Conservation (phyloP, 2,888 invertebrate species). For the Xiphydria camelus region DNA sequence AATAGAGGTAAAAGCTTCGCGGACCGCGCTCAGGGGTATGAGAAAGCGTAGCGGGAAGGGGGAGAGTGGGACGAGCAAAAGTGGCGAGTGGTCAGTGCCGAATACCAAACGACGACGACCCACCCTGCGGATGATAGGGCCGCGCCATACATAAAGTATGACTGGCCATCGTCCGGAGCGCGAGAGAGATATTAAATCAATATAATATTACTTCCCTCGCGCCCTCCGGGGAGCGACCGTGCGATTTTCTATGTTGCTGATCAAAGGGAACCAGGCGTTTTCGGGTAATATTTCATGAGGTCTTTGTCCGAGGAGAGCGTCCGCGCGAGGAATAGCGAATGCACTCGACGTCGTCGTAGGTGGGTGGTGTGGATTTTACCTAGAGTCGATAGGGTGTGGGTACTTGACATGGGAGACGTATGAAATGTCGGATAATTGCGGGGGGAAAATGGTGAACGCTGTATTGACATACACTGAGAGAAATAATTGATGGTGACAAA, state of each 20-base stretch:
- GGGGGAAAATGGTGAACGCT: not conserved
- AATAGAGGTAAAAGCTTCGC: too few relatives aligned
- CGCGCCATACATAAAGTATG: conserved; percentile 55
- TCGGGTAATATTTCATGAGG: conserved; percentile 46
- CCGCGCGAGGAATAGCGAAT: conserved; percentile 32
- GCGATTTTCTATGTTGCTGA: conserved; percentile 50
- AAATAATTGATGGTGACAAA: too few relatives aligned
- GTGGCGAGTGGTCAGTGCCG: conserved; percentile 54
- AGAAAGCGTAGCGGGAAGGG: conserved; percentile 28
- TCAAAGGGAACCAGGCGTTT: conserved; percentile 41
- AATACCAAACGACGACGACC: conserved; percentile 52
- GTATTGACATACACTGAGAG: not conserved
- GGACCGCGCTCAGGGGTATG: too few relatives aligned
- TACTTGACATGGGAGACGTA: too few relatives aligned
- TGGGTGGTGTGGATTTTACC: too few relatives aligned
- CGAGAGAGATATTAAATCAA: conserved; percentile 36
- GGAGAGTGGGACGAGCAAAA: conserved; percentile 49
- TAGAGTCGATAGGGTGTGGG: too few relatives aligned
- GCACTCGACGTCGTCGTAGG: too few relatives aligned
- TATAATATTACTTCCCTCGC: conserved; percentile 35
- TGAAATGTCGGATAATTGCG: not conserved
- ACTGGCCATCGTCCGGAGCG: conserved; percentile 32
- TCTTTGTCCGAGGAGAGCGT: conserved; percentile 36
- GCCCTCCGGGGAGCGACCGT: conserved; percentile 40
- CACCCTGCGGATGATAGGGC: conserved; percentile 43